Percentiles rank a stretch among this genome's conserved stretches.
Conservation (phyloP, 2,113 vertebrate species). For the Dasyurus viverrinus region DNA sequence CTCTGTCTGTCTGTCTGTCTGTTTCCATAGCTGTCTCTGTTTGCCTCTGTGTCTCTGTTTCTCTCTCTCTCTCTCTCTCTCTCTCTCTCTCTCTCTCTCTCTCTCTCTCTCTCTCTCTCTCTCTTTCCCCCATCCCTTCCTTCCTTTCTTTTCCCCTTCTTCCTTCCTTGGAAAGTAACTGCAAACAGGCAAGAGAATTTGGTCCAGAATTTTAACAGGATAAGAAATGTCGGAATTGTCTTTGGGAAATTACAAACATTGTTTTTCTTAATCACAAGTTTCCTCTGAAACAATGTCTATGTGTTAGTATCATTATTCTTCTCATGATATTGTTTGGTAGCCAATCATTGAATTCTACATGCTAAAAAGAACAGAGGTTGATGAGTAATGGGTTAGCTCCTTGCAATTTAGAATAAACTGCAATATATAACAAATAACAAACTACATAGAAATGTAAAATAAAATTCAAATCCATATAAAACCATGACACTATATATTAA, state of each 20-base stretch:
- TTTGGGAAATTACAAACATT: not conserved
- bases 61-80: not conserved
- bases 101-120: no score
- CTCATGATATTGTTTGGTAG: not conserved
- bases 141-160: not conserved
- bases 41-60: no score
- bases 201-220: not conserved
- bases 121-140: not conserved
- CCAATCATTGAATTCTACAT: not conserved
- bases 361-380: not conserved
- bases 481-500: not conserved
- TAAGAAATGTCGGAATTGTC: not conserved
- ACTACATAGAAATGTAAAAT: not conserved
- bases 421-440: not conserved
- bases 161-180: not conserved
- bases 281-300: not conserved
- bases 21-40: no score
- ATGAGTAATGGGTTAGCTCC: not conserved
- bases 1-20: no score
- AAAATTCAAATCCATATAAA: not conserved
- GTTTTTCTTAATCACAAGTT: not conserved
- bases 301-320: not conserved
- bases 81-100: no score
- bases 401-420: not conserved
- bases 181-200: not conserved